Evolutionary conservation across 2,113 vertebrate genomes (phyloP).

Genomic region (Neolamprologus brichardi): DNA sequence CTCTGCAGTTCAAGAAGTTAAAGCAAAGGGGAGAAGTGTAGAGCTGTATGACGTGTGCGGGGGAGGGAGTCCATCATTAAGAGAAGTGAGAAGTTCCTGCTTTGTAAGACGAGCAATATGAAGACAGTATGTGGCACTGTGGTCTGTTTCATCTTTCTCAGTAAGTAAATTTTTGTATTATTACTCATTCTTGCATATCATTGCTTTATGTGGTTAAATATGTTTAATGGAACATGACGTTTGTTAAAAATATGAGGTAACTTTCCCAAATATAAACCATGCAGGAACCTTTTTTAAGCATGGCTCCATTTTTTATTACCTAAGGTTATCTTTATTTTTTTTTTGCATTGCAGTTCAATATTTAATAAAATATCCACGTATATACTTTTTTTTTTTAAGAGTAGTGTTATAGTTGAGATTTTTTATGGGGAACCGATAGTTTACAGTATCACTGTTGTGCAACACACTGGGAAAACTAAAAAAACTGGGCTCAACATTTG

Average conservation of each 20-base stretch:
- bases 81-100: background rate
- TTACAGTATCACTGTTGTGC: background rate
- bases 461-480: background rate
- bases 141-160: background rate
- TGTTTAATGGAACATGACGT: background rate
- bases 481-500: rapidly evolving
- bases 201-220: background rate
- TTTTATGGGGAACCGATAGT: background rate
- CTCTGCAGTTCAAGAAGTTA: background rate
- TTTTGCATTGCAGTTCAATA: background rate
- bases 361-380: background rate
- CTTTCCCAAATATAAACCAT: rapidly evolving
- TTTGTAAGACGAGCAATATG: background rate
- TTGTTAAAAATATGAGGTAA: background rate
- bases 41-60: rapidly evolving
- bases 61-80: background rate
- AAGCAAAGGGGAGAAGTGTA: background rate
- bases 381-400: background rate
- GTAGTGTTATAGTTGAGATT: background rate
- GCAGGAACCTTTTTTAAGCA: background rate
- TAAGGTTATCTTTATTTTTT: background rate
- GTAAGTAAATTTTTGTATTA: background rate
- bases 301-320: background rate
- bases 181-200: background rate
- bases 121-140: background rate